Evolutionary conservation across 2,113 vertebrate genomes (phyloP).

Genomic region (Brachirus orientalis): DNA sequence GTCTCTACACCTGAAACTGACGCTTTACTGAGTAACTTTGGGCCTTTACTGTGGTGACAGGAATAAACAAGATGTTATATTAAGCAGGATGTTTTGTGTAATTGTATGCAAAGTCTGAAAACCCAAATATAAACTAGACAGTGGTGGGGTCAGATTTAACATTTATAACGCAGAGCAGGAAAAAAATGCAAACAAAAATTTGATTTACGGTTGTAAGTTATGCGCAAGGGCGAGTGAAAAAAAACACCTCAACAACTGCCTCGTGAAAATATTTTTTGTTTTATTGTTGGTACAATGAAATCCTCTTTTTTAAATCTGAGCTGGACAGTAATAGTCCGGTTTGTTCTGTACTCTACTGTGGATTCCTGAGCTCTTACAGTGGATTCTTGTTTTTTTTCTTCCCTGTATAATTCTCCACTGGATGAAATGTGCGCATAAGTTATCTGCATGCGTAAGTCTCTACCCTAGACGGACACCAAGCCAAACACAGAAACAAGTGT

Average conservation of each 20-base stretch:
- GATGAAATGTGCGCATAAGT: constrained; percentile 15
- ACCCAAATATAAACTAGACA: not conserved
- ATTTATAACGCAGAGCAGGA: constrained; percentile 1
- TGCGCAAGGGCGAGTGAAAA: not conserved
- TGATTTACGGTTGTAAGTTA: constrained; percentile 3
- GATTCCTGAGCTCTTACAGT: not conserved
- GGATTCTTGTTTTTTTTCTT: not conserved
- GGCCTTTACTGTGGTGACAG: not conserved
- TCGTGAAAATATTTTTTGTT: not conserved
- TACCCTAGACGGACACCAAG: constrained; percentile 34
- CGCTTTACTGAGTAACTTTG: not conserved
- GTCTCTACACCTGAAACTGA: not conserved
- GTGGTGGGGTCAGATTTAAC: not conserved
- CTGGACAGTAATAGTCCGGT: too few species aligned
- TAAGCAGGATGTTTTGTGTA: not conserved
- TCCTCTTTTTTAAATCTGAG: not conserved
- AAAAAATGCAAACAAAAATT: constrained; percentile 7
- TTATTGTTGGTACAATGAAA: not conserved
- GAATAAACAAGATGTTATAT: not conserved
- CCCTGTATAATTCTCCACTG: constrained; percentile 1
- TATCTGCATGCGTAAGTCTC: constrained; percentile 31
- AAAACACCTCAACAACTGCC: too few species aligned
- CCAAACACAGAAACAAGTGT: constrained; percentile 58
- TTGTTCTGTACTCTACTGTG: not conserved
- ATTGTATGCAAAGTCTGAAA: constrained; percentile 11